A percentile compares a stretch with the other conserved stretches of the same genome.
These are phyloP conservation scores for Dasypus novemcinctus DNA, from an alignment of 2,113 vertebrate genomes.

Conservation along the genomic window DNA sequence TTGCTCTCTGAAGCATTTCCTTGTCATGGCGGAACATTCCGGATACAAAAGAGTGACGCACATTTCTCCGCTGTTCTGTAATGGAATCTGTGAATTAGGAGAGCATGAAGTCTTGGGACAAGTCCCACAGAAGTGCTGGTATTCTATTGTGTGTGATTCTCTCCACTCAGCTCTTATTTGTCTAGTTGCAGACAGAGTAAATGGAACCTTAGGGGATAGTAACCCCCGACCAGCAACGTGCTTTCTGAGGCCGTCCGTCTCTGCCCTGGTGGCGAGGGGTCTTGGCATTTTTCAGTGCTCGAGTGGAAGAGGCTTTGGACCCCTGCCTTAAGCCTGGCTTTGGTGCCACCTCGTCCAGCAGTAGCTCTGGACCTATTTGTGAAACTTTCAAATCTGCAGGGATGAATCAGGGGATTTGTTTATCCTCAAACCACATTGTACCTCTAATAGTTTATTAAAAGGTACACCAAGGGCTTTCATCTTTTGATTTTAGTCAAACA, in stretches of 20 bases:
- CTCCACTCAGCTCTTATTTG: not conserved
- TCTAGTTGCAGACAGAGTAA: not conserved
- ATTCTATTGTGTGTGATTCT: not conserved
- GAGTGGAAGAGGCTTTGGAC: not conserved
- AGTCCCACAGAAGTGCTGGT: not conserved
- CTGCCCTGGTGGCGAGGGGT: not conserved
- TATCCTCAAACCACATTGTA: not conserved
- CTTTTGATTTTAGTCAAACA: not conserved
- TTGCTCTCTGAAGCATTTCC: not conserved
- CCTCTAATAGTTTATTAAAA: not conserved
- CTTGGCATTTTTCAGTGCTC: not conserved
- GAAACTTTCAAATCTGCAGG: not conserved
- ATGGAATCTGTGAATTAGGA: not conserved
- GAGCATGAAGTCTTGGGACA: not conserved
- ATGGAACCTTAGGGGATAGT: not conserved
- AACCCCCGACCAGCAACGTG: rapidly evolving
- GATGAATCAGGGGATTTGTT: not conserved
- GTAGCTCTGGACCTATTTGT: not conserved
- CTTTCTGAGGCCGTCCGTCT: not conserved
- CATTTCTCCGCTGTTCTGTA: not conserved
- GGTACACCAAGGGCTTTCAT: not conserved
- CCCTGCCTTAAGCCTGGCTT: not conserved
- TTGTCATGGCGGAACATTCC: not conserved
- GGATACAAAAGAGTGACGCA: not conserved
- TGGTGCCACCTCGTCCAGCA: rapidly evolving